Percentiles rank a stretch among this genome's conserved stretches.
Conservation (phyloP, 2,113 vertebrate species). For the Pachyramphus minor region DNA sequence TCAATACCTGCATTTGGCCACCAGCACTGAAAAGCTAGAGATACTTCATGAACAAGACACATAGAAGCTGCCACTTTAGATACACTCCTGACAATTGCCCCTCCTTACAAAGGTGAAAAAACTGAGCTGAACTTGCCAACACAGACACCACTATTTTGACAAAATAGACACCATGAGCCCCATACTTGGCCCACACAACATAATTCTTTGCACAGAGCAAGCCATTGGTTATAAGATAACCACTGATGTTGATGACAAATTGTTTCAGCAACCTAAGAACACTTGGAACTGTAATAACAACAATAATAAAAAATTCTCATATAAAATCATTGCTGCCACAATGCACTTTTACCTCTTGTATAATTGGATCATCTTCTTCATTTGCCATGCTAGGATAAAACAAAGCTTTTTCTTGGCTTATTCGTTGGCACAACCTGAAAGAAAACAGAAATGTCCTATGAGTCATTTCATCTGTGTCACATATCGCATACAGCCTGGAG, state of each 20-base stretch:
- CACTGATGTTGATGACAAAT: neutral
- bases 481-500: neutral
- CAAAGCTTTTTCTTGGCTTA: conserved; percentile 1
- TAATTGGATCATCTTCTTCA: conserved; percentile 95
- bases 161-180: neutral
- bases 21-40: neutral
- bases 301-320: neutral
- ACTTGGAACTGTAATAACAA: neutral
- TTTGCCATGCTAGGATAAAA: conserved; percentile 89
- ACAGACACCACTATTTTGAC: neutral
- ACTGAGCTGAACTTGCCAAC: neutral
- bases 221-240: neutral
- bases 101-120: neutral
- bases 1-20: neutral
- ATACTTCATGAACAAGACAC: neutral
- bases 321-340: neutral
- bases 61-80: neutral
- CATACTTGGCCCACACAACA: neutral
- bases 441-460: neutral
- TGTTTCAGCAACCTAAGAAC: neutral
- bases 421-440: conserved; percentile 55
- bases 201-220: neutral
- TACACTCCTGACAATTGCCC: neutral
- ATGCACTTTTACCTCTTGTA: conserved; percentile 87
- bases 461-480: neutral